phyloP scores from a whole-genome alignment of 1,140 invertebrate genomes.

The Coenobita brevimanus region DNA sequence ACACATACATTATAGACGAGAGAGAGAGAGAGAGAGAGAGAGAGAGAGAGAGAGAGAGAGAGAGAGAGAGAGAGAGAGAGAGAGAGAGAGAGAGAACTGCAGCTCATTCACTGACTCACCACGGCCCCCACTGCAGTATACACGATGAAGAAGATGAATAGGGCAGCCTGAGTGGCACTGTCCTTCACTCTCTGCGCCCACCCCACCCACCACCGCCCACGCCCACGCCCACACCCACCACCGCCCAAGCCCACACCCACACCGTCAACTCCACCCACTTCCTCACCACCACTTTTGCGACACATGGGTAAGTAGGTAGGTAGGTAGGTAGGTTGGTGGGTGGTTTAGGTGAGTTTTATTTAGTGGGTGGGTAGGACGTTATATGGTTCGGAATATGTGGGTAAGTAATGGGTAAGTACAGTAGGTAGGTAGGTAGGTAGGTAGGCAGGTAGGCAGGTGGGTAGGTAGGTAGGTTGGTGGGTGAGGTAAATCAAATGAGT shows the following conservation, averaged over 20 bases:
- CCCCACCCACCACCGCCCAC: not conserved
- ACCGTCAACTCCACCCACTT: not conserved
- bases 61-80: constrained; percentile 15
- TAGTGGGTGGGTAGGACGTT: not conserved
- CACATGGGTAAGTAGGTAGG: not conserved
- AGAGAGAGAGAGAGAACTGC: constrained; percentile 15
- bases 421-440: not conserved
- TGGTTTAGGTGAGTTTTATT: not conserved
- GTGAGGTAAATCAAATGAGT: not conserved
- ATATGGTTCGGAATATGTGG: no score
- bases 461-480: no score
- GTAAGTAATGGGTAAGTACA: no score
- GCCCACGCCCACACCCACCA: not conserved
- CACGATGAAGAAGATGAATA: constrained; percentile 59
- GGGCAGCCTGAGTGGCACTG: constrained; percentile 34
- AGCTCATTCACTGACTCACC: constrained; percentile 9
- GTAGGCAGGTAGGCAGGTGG: not conserved
- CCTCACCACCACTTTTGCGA: not conserved
- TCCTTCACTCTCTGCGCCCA: constrained; percentile 8
- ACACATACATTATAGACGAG: not conserved
- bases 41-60: no score
- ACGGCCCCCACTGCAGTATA: constrained; percentile 62
- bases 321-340: not conserved
- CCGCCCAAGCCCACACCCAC: not conserved
- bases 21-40: no score